A percentile compares a stretch with the other conserved stretches of the same genome.
phyloP scores from a whole-genome alignment of 2,888 invertebrate genomes.

The Ennomos erosarius region DNA sequence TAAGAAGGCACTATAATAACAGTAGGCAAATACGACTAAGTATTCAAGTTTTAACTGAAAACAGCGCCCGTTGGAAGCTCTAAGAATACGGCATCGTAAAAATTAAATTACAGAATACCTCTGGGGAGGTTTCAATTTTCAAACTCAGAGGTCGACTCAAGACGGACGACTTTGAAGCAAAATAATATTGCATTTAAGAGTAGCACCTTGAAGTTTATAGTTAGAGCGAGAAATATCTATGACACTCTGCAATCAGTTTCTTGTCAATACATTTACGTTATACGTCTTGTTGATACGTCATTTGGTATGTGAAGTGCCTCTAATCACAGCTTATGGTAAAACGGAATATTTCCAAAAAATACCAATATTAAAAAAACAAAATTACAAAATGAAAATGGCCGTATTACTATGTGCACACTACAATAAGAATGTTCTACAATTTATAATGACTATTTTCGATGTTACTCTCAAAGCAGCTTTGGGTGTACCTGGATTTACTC shows the following conservation, averaged over 20 bases:
- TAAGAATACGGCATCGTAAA: constrained; percentile 74
- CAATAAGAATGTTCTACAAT: too few species aligned
- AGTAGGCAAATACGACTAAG: constrained; percentile 43
- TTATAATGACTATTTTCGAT: neutral
- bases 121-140: constrained; percentile 73
- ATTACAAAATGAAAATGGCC: too few species aligned
- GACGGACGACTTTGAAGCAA: constrained; percentile 60
- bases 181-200: constrained; percentile 64
- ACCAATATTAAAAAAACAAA: too few species aligned
- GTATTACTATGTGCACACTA: too few species aligned
- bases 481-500: constrained; percentile 9
- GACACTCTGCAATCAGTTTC: too few species aligned
- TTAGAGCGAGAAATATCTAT: too few species aligned
- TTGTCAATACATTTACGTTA: too few species aligned
- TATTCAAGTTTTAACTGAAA: constrained; percentile 65
- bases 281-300: too few species aligned
- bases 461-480: constrained; percentile 1
- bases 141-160: constrained; percentile 61
- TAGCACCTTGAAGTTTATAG: constrained; percentile 23
- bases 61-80: constrained; percentile 62
- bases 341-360: too few species aligned
- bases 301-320: too few species aligned
- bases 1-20: constrained; percentile 28
- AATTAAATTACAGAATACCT: constrained; percentile 78
- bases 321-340: too few species aligned